These are phyloP conservation scores for Heliconius himera DNA, from an alignment of 1,140 invertebrate species.

Conservation along the genomic window DNA sequence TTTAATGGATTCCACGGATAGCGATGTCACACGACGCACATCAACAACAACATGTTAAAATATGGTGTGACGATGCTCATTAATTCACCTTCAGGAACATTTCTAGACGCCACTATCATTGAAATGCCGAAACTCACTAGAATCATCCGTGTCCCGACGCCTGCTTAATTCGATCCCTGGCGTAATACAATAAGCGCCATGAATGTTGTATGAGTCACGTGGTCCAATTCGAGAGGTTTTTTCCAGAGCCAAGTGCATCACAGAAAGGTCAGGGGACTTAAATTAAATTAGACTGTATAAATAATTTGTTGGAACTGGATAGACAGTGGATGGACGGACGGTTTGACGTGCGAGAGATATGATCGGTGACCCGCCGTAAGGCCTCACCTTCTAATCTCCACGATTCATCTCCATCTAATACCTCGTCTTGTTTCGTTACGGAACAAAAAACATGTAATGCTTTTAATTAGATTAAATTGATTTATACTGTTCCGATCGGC, in stretches of 20 bases:
- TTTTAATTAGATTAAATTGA: conserved; percentile 82
- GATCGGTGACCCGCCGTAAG: conserved; percentile 74
- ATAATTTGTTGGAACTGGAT: conserved; percentile 74
- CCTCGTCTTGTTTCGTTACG: conserved; percentile 74
- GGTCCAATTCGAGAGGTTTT: conserved; percentile 56
- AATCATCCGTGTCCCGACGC: conserved; percentile 46
- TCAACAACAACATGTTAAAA: background rate
- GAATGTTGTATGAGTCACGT: conserved; percentile 63
- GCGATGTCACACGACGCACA: background rate
- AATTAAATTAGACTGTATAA: conserved; percentile 80
- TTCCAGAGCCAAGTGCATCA: conserved; percentile 67
- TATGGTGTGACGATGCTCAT: conserved; percentile 34
- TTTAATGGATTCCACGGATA: background rate
- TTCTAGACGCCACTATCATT: conserved; percentile 44
- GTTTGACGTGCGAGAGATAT: conserved; percentile 73
- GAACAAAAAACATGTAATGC: conserved; percentile 80
- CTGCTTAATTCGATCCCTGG: conserved; percentile 55
- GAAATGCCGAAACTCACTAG: conserved; percentile 55
- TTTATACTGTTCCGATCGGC: conserved; percentile 74
- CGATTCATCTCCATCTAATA: conserved; percentile 74
- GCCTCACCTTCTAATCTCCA: conserved; percentile 73
- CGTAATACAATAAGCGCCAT: conserved; percentile 62
- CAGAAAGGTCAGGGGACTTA: conserved; percentile 72
- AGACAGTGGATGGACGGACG: conserved; percentile 58
- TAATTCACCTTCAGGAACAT: conserved; percentile 52